Evolutionary conservation across 2,888 invertebrate species (phyloP).

Genomic region (Lottia gigantea): DNA sequence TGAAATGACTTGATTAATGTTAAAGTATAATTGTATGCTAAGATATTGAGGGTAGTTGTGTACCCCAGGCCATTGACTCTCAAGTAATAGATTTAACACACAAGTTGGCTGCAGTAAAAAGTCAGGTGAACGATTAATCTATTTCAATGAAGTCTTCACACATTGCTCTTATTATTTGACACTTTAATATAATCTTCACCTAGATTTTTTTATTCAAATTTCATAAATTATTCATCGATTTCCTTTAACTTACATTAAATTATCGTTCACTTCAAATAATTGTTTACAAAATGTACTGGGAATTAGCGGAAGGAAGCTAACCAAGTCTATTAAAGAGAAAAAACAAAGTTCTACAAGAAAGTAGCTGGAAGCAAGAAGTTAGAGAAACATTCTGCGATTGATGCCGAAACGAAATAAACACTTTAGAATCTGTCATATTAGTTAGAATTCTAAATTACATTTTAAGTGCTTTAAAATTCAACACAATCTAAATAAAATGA

Average conservation of each 20-base stretch:
- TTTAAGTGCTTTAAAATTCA: too few relatives aligned
- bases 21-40: not conserved
- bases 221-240: too few relatives aligned
- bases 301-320: constrained; percentile 10
- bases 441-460: too few relatives aligned
- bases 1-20: constrained; percentile 4
- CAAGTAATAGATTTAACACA: constrained; percentile 26
- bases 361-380: not conserved
- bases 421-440: not conserved
- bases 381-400: constrained; percentile 9
- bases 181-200: not conserved
- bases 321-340: constrained; percentile 4
- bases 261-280: too few relatives aligned
- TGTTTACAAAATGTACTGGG: not conserved
- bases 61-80: constrained; percentile 14
- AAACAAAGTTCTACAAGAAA: constrained; percentile 8
- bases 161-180: not conserved
- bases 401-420: not conserved
- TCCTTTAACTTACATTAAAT: too few relatives aligned
- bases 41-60: constrained; percentile 1
- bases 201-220: too few relatives aligned
- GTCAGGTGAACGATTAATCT: not conserved
- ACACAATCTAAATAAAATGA: too few relatives aligned
- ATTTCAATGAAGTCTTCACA: constrained; percentile 6
- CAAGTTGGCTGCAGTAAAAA: constrained; percentile 11